Evolutionary conservation across 2,797 vertebrate species (phyloP), one percentile per base, ranked within the genome.

Genomic region (Sylvilagus floridanus): DNA sequence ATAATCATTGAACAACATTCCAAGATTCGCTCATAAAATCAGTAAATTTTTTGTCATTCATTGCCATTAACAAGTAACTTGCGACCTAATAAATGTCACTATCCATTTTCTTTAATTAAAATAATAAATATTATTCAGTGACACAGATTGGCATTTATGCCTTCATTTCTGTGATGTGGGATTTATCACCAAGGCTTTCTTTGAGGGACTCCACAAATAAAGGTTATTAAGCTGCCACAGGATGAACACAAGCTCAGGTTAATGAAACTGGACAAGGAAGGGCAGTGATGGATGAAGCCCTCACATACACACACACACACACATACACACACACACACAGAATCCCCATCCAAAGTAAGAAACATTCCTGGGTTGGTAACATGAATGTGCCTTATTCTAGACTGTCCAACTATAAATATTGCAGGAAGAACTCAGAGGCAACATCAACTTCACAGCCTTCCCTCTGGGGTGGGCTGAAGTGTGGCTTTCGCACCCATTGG

Each of bases 51-150:
- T 97, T 94, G 93, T 98, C 99, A 98, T 97, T 97, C 89, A 72
- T 96, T 97, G 97, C 97, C 98, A 99, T 99, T 99, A 99, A 98
- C 97, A 98, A 99, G 98, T 98, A 98, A 99, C 98, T 98, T 98
- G 97, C 95, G 98, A 99, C 98, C 98, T 98, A 99, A 99, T 99
- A 99, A 99, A 99, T 98, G 98, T 99, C 99, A 98, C 98, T 98
- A 98, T 99, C 97, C 97, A 99, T 99, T 99, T 99, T 98, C 98
- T 98, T 99, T 99, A 99, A 99, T 99, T 99, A 99, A 99, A 99
- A 99, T 99, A 99, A 99, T 99, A 99, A 99, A 99, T 99, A 99
- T 98, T 98, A 99, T 98, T 98, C 98, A 98, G 98, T 98, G 99
- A 99, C 98, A 98, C 98, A 98, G 98, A 98, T 98, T 99, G 99